phyloP scores from a whole-genome alignment of 2,888 invertebrate genomes.

The Nomada flava region DNA sequence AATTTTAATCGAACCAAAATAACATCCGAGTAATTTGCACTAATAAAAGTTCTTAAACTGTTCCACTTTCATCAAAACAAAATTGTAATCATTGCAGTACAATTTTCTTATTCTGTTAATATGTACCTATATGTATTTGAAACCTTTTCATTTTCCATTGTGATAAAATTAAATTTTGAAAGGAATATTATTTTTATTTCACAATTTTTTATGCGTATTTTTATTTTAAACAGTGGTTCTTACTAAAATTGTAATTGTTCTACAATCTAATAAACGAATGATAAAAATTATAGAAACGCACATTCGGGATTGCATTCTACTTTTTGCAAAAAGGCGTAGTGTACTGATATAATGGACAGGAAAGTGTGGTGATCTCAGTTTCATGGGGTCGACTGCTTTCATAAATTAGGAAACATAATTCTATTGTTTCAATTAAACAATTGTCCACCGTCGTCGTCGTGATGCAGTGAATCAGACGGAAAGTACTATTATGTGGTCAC shows the following conservation, averaged over 20 bases:
- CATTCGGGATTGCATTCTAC: not conserved
- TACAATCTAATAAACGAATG: not conserved
- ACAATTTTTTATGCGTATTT: not conserved
- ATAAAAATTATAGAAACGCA: not conserved
- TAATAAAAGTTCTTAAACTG: too few relatives aligned
- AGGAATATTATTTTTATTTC: not conserved
- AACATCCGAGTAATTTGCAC: not conserved
- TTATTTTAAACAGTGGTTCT: too few relatives aligned
- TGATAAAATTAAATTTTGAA: not conserved
- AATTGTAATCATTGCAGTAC: too few relatives aligned
- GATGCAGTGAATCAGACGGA: slow-evolving; percentile 59
- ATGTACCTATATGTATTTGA: not conserved
- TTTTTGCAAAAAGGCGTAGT: not conserved
- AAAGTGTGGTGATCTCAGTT: slow-evolving; percentile 62
- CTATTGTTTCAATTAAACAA: slow-evolving; percentile 78
- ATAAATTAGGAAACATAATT: slow-evolving; percentile 80
- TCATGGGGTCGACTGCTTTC: slow-evolving; percentile 70
- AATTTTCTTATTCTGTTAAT: too few relatives aligned
- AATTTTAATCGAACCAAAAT: not conserved
- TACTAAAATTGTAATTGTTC: too few relatives aligned
- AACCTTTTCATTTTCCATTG: not conserved
- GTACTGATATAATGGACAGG: slow-evolving; percentile 25
- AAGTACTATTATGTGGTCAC: slow-evolving; percentile 32
- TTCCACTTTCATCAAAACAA: too few relatives aligned
- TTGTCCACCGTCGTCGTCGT: slow-evolving; percentile 60